Evolutionary conservation across 2,113 vertebrate genomes (phyloP).

Genomic region (Nyctereutes procyonoides): DNA sequence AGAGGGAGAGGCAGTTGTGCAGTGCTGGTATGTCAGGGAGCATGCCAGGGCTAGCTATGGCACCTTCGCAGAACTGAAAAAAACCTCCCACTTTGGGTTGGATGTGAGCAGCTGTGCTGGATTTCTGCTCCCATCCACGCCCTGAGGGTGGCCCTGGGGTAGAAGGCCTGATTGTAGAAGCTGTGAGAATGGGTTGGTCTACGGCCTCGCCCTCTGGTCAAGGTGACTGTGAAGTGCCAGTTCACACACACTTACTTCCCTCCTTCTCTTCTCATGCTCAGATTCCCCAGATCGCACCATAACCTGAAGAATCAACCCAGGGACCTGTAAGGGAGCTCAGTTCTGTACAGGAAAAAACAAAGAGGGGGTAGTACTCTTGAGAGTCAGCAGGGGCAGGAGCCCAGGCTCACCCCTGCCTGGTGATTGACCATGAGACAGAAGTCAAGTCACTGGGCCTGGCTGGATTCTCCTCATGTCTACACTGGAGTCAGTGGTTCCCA

Average conservation of each 20-base stretch:
- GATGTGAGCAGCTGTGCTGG: neutral
- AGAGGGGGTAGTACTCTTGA: neutral
- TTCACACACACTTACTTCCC: too few relatives aligned
- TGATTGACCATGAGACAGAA: neutral
- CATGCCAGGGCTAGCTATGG: rapidly evolving
- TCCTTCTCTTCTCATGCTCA: neutral
- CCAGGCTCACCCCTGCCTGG: neutral
- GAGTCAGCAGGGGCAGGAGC: neutral
- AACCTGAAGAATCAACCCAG: neutral
- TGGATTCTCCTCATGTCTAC: neutral
- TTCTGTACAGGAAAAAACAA: neutral
- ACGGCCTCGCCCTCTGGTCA: rapidly evolving
- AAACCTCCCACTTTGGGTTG: neutral
- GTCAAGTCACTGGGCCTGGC: neutral
- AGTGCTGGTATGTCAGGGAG: too few relatives aligned
- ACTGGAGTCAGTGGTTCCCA: neutral
- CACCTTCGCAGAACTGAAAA: neutral
- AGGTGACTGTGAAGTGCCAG: neutral
- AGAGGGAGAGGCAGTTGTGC: too few relatives aligned
- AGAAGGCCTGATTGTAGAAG: neutral
- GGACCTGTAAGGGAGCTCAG: neutral
- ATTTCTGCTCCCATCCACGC: neutral
- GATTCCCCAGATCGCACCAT: neutral
- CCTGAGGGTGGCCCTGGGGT: neutral
- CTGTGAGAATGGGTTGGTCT: too few relatives aligned